Evolutionary conservation across 2,888 invertebrate species (phyloP).

Genomic region (Scrobipalpa atriplicella): DNA sequence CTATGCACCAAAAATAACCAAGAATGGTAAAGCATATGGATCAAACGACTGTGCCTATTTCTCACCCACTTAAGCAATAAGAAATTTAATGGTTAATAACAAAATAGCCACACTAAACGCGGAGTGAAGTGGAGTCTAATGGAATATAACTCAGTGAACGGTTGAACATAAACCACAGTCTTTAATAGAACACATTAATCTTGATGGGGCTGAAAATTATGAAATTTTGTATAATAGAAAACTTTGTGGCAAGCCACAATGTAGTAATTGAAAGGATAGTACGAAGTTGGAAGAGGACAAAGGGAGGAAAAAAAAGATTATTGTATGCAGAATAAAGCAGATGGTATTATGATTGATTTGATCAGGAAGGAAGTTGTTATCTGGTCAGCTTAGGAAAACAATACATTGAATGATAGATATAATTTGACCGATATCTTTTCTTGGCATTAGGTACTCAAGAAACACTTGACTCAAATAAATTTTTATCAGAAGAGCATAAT

Average conservation of each 20-base stretch:
- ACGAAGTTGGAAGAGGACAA: background rate
- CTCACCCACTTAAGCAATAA: conserved; percentile 19
- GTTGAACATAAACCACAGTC: conserved; percentile 24
- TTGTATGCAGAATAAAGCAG: background rate
- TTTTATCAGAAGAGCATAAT: conserved; percentile 26
- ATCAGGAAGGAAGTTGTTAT: background rate
- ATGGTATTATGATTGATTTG: background rate
- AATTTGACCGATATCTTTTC: background rate
- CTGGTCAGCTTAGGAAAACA: background rate
- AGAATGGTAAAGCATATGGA: too few relatives aligned
- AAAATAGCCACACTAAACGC: conserved; percentile 19
- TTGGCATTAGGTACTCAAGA: background rate
- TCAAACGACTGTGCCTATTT: conserved; percentile 1
- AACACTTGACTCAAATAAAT: background rate
- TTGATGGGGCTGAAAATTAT: conserved; percentile 5
- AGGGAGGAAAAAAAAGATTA: background rate
- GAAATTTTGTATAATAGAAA: conserved; percentile 24
- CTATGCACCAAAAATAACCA: too few relatives aligned
- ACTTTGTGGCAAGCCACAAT: conserved; percentile 23
- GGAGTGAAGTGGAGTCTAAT: conserved; percentile 11
- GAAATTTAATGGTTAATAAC: conserved; percentile 16
- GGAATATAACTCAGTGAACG: conserved; percentile 16
- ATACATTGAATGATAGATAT: background rate
- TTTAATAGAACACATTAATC: conserved; percentile 26
- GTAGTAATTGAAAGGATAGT: background rate